Percentiles rank a stretch among this genome's conserved stretches.
phyloP scores from a whole-genome alignment of 2,113 vertebrate genomes.

The Campylorhamphus procurvoides region DNA sequence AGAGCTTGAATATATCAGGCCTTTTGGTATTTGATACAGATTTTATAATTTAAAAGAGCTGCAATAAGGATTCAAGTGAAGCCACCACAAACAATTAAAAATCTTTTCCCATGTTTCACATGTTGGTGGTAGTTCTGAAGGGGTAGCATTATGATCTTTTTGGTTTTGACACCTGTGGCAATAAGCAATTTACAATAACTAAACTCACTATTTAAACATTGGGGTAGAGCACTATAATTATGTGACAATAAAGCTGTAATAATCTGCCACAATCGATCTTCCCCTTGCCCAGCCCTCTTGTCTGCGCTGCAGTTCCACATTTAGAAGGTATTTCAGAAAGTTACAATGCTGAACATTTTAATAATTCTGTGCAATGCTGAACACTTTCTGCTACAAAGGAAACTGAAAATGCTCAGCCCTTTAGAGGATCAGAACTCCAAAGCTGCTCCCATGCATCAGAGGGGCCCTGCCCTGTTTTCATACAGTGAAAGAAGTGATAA shows the following conservation, averaged over 20 bases:
- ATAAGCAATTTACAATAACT: conserved; percentile 52
- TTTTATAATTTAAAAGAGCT: neutral
- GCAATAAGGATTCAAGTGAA: neutral
- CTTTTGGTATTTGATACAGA: neutral
- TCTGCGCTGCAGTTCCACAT: conserved; percentile 50
- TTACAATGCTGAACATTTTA: conserved; percentile 10
- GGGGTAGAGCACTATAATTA: conserved; percentile 61
- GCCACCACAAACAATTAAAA: conserved; percentile 37
- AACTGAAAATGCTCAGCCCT: neutral
- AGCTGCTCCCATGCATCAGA: neutral
- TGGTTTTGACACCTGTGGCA: conserved; percentile 68
- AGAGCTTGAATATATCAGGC: neutral
- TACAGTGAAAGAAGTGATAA: neutral
- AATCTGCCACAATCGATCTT: conserved; percentile 63
- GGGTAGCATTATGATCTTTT: conserved; percentile 35
- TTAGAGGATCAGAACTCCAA: neutral
- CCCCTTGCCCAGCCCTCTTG: conserved; percentile 62
- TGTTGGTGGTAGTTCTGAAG: conserved; percentile 36
- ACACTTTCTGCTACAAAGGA: neutral
- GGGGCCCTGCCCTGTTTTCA: neutral
- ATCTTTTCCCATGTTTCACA: neutral
- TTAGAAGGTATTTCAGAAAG: conserved; percentile 57
- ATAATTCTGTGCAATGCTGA: neutral
- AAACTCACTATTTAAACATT: conserved; percentile 64
- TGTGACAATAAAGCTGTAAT: conserved; percentile 64